Base-by-base conservation (phyloP, 2,797 vertebrate genomes). In the Hirundo rustica region DNA sequence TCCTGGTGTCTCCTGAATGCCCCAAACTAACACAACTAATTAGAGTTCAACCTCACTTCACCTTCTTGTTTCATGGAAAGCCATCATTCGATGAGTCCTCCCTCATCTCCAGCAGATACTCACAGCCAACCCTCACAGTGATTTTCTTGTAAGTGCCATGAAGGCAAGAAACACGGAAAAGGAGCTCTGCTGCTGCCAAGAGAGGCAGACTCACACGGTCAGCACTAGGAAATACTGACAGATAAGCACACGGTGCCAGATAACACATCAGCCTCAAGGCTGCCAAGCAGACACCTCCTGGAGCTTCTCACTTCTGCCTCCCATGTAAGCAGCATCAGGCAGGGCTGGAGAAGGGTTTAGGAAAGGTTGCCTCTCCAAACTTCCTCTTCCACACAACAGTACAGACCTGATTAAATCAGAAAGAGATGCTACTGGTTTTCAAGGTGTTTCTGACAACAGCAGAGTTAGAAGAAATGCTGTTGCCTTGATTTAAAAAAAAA, bases 271-370 rank as follows among this genome's bases (percentile, higher is more conserved):
- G 85, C 78, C 74, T 67, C 26, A 0, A 87, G 71, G 80, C 93
- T 96, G 93, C 93, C 92, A 93, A 86, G 50, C 16, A 90, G 50
- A 77, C 90, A 89, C 82, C 86, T 93, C 89, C 88, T 88, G 81
- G 75, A 96, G 90, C 71, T 92, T 85, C 92, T 86, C n/a, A 61
- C 2, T 95, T 42, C 80, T 87, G 90, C 78, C 36, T 88, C 80
- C 67, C 68, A 10, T 67, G 27, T 5, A 40, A 68, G 45, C 3
- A 2, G 82, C 47, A 55, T 65, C 73, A 88, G 54, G 88, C 64
- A 61, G 36, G 72, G 67, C 77, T 82, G 67, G n/a, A 87, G 50
- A 74, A 80, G 26, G 4, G 8, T 38, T 82, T 57, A 68, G 51
- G 42, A 64, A 70, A 70, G 5, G 42, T 66, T 65, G 6, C 20